Percentiles rank a stretch among this genome's conserved stretches.
Evolutionary conservation across 2,888 invertebrate genomes (phyloP).

Genomic region (Drosophila macrothrix): DNA sequence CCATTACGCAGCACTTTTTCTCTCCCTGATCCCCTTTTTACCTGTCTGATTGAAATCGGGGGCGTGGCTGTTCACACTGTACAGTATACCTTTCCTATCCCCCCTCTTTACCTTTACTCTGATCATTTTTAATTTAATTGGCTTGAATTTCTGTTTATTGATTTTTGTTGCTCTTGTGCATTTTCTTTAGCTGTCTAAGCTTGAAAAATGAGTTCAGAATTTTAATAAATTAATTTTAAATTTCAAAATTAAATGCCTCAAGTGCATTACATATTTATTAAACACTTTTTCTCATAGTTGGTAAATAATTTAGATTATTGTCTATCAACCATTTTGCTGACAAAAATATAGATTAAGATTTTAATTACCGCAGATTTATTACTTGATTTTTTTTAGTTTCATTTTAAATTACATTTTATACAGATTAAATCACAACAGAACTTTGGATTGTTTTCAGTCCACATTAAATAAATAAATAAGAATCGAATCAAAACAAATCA

Average conservation of each 20-base stretch:
- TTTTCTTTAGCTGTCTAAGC: slow-evolving; percentile 1
- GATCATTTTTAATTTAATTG: slow-evolving; percentile 33
- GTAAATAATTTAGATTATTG: not conserved
- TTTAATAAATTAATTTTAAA: not conserved
- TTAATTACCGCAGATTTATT: not conserved
- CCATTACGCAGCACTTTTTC: slow-evolving; percentile 36
- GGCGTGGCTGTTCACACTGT: slow-evolving; percentile 42
- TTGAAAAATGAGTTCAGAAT: slow-evolving; percentile 14
- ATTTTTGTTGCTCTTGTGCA: not conserved
- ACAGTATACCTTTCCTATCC: not conserved
- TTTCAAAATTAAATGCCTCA: fast-evolving
- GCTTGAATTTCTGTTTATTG: not conserved
- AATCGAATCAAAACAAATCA: not conserved
- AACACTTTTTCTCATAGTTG: not conserved
- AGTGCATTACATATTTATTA: not conserved
- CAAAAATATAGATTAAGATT: not conserved
- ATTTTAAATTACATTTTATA: not conserved
- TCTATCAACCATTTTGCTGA: not conserved
- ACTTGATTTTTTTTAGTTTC: not conserved
- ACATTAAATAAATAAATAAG: not conserved
- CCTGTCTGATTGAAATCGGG: not conserved
- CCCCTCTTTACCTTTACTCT: not conserved
- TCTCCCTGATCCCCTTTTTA: slow-evolving; percentile 2
- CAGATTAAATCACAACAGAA: not conserved
- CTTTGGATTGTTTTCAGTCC: not conserved